Percentiles rank a stretch among this genome's conserved stretches.
Conservation (phyloP, 2,113 vertebrate species). For the Dipodomys stephensi region DNA sequence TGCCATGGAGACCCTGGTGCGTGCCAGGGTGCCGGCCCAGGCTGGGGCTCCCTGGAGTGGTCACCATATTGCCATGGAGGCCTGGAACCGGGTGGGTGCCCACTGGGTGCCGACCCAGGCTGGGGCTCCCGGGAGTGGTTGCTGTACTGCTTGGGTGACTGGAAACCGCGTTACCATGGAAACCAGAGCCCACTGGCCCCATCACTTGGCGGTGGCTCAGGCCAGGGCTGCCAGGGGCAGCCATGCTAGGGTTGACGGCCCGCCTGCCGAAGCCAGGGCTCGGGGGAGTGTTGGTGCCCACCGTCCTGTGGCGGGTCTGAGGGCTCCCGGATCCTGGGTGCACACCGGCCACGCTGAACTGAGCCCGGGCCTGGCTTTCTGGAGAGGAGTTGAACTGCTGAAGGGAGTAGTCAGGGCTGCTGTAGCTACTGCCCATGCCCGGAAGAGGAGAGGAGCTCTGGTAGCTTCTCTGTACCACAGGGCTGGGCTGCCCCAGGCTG, state of each 20-base stretch:
- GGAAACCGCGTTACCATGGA: constrained; percentile 72
- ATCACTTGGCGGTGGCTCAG: constrained; percentile 71
- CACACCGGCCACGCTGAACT: constrained; percentile 82
- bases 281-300: constrained; percentile 87
- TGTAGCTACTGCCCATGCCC: constrained; percentile 75
- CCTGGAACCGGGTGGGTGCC: constrained; percentile 69
- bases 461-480: constrained; percentile 86
- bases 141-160: constrained; percentile 89
- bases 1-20: constrained; percentile 78
- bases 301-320: constrained; percentile 88
- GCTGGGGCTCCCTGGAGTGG: constrained; percentile 92
- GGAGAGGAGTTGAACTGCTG: constrained; percentile 69
- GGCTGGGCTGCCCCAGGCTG: constrained; percentile 85
- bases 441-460: constrained; percentile 84
- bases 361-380: constrained; percentile 78
- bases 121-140: constrained; percentile 69
- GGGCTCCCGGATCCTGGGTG: constrained; percentile 90
- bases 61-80: constrained; percentile 67
- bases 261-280: constrained; percentile 88
- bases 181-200: constrained; percentile 57
- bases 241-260: constrained; percentile 82
- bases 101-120: constrained; percentile 57
- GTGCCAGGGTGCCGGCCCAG: constrained; percentile 89
- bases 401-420: constrained; percentile 71
- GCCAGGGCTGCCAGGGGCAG: constrained; percentile 73